Evolutionary conservation across 2,797 vertebrate species (phyloP), one percentile per base, ranked within the genome.

Genomic region (Limosa lapponica): DNA sequence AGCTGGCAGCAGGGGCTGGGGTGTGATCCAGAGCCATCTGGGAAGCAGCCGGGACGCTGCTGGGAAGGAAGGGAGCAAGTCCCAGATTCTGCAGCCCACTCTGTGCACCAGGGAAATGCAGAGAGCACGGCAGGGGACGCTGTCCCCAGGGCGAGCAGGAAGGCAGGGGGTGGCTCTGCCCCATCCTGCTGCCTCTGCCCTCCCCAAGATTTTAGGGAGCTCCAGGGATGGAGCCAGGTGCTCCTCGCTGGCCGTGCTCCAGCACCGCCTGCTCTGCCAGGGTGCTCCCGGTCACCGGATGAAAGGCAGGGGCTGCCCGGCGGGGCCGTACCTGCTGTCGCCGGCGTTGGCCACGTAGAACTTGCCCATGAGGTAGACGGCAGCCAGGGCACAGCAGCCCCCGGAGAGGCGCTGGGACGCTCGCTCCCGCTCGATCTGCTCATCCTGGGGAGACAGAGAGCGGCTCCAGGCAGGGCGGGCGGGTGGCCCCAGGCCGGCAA

Each of bases 341-440:
- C 99, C 99, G 14, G 99, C 99, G 23, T 99, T 99, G 95, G 99
- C 99, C 93, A 99, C 98, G 13, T 99, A 99, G 93, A 99, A 98
- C 96, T 99, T 99, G 91, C 99, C 99, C 98, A 99, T 98, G 95
- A 99, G 95, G 96, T 99, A 98, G 84, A 99, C 80, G 25, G 98
- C 99, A 90, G 98, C 98, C 97, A 99, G 98, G 55, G 99, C 99
- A 74, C 99, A 99, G 97, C 99, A 99, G 34, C 99, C 99, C 65
- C 99, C 99, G 0, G 99, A 98, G 67, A 99, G 98, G 88, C 95
- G 98, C 73, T 98, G 99, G 12, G 98, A 98, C 0, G 32, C 92
- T 87, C 98, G 98, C 86, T 99, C 99, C 94, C 93, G 98, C 95
- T 99, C 99, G 30, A 99, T 99, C 79, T 99, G 98, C 59, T 99